Conservation (phyloP, 2,888 invertebrate genomes). For the Drosophila robusta region DNA sequence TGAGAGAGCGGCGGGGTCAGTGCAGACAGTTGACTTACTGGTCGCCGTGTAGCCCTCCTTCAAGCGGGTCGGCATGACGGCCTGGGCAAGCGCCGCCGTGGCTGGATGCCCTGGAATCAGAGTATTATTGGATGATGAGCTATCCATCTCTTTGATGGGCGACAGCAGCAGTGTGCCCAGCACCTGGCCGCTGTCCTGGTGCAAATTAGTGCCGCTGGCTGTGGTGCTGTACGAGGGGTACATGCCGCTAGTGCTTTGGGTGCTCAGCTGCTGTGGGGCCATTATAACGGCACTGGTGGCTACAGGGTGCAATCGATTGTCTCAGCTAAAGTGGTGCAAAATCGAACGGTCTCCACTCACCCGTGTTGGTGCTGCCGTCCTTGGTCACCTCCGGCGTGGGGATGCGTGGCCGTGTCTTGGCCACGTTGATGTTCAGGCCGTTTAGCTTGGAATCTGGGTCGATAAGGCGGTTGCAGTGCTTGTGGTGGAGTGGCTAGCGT, state of each 20-base stretch:
- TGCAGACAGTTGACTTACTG: slow-evolving; percentile 47
- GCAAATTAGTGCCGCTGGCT: slow-evolving; percentile 65
- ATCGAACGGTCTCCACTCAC: slow-evolving; percentile 28
- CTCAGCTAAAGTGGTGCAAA: slow-evolving; percentile 46
- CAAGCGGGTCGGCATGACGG: slow-evolving; percentile 87
- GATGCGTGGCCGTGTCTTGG: slow-evolving; percentile 92
- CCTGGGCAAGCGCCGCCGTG: slow-evolving; percentile 92
- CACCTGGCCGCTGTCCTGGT: slow-evolving; percentile 88
- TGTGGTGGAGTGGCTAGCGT: not conserved
- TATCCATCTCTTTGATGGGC: slow-evolving; percentile 94
- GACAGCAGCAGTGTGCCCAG: slow-evolving; percentile 91
- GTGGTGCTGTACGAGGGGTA: slow-evolving; percentile 83
- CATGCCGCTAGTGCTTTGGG: slow-evolving; percentile 84
- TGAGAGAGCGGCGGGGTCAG: not conserved
- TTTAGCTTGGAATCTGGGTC: slow-evolving; percentile 87
- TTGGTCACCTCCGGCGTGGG: slow-evolving; percentile 95
- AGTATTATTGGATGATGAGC: slow-evolving; percentile 90
- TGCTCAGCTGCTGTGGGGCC: slow-evolving; percentile 88
- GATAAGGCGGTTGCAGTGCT: not conserved
- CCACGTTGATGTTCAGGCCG: slow-evolving; percentile 86
- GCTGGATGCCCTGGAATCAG: slow-evolving; percentile 90
- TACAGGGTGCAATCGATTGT: slow-evolving; percentile 82
- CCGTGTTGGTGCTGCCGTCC: slow-evolving; percentile 86
- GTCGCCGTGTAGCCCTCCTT: slow-evolving; percentile 65
- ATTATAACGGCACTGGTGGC: slow-evolving; percentile 86